phyloP scores from a whole-genome alignment of 2,888 invertebrate species.

The Biston stratarius region DNA sequence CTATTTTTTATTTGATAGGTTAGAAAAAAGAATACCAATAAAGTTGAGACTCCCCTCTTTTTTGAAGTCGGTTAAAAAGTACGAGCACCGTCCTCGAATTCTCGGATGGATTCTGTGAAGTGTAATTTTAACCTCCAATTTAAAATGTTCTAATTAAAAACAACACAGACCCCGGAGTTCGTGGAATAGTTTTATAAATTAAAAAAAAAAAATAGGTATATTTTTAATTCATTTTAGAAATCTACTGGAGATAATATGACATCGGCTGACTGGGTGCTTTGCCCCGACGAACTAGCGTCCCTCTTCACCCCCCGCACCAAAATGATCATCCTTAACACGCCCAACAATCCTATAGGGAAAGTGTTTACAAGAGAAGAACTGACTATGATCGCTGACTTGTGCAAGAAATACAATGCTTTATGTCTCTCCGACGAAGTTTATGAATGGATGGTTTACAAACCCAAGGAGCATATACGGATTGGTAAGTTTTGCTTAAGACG shows the following conservation, averaged over 20 bases:
- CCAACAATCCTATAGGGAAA: constrained; percentile 99
- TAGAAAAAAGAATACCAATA: too few species aligned
- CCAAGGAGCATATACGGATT: constrained; percentile 94
- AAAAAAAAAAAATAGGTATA: too few species aligned
- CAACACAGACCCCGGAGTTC: too few species aligned
- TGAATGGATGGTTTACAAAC: constrained; percentile 97
- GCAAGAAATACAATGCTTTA: constrained; percentile 27
- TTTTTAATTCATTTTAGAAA: constrained; percentile 47
- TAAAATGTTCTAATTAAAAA: too few species aligned
- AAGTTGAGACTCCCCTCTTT: too few species aligned
- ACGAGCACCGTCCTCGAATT: too few species aligned
- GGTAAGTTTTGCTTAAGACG: constrained; percentile 85
- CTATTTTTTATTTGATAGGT: too few species aligned
- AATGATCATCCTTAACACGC: constrained; percentile 97
- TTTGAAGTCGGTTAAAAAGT: too few species aligned
- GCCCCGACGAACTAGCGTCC: constrained; percentile 91
- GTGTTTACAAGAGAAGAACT: constrained; percentile 89
- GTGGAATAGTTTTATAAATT: too few species aligned
- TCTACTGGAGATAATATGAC: constrained; percentile 81
- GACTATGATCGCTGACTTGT: constrained; percentile 23
- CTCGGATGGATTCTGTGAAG: too few species aligned
- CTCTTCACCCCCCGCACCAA: constrained; percentile 96
- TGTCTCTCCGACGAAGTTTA: constrained; percentile 79
- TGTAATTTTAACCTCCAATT: too few species aligned
- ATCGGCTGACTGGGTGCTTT: constrained; percentile 96